These are phyloP conservation scores for Pangasius mekongensis DNA, from an alignment of 2,797 vertebrate genomes.

Conservation along the genomic window DNA sequence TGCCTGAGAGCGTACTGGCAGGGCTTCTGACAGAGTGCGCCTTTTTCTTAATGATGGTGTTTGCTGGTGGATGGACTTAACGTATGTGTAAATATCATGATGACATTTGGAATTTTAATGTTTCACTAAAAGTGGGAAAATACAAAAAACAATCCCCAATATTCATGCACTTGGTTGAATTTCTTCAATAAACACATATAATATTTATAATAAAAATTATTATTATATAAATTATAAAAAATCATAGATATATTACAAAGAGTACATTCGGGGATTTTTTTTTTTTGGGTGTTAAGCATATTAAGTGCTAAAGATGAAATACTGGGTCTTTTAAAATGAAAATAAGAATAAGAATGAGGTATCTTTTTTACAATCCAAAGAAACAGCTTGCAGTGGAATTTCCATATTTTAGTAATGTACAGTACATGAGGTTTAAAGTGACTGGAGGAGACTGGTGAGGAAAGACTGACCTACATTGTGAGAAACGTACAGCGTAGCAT, in stretches of 20 bases:
- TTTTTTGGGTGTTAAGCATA: background rate
- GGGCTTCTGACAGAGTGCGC: slow-evolving; percentile 67
- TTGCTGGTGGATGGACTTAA: slow-evolving; percentile 31
- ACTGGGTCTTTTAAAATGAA: background rate
- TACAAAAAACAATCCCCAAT: background rate
- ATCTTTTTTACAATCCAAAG: background rate
- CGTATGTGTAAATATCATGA: background rate
- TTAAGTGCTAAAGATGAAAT: background rate
- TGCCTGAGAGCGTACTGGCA: slow-evolving; percentile 67
- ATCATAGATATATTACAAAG: background rate
- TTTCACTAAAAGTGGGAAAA: background rate
- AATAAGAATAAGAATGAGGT: too few relatives aligned
- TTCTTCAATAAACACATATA: background rate
- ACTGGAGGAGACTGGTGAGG: slow-evolving; percentile 67
- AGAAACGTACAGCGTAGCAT: slow-evolving; percentile 62
- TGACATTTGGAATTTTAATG: background rate
- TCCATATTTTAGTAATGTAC: slow-evolving; percentile 47
- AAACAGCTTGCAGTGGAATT: slow-evolving; percentile 37
- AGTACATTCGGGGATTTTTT: background rate
- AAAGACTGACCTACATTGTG: slow-evolving; percentile 79
- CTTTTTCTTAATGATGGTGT: slow-evolving; percentile 36
- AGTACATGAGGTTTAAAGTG: slow-evolving; percentile 56
- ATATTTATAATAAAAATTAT: too few relatives aligned
- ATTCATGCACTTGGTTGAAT: background rate
- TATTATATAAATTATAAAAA: too few relatives aligned